Conservation (phyloP, 2,113 vertebrate genomes). For the Bufo gargarizans region DNA sequence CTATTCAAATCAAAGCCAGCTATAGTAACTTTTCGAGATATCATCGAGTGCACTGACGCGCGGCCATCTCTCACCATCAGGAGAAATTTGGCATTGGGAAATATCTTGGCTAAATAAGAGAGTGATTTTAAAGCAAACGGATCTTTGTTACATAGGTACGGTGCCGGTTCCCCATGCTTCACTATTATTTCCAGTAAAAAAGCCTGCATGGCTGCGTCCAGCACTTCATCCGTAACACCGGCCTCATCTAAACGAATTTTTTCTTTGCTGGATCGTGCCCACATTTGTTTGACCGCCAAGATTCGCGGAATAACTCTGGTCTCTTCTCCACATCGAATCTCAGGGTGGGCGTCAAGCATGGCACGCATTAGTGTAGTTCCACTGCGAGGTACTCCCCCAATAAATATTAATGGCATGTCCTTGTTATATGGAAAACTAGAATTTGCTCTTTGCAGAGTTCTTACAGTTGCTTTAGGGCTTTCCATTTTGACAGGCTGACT, state of each 20-base stretch:
- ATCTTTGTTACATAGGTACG: constrained; percentile 95
- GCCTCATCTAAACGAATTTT: constrained; percentile 96
- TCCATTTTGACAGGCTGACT: constrained; percentile 70
- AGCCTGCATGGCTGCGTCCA: constrained; percentile 96
- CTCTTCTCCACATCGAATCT: constrained; percentile 93
- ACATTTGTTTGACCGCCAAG: constrained; percentile 97
- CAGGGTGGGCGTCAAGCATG: constrained; percentile 94
- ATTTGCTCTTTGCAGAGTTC: constrained; percentile 69
- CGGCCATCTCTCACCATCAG: constrained; percentile 94
- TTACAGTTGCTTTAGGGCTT: constrained; percentile 67
- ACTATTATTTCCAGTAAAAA: constrained; percentile 96
- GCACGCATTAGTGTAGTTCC: constrained; percentile 96
- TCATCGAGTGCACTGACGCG: constrained; percentile 96
- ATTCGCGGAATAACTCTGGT: constrained; percentile 94
- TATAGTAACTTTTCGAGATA: constrained; percentile 95
- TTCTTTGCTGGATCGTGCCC: constrained; percentile 93
- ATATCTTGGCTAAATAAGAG: constrained; percentile 91
- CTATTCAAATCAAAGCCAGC: constrained; percentile 95
- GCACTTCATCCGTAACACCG: constrained; percentile 92
- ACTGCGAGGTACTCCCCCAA: constrained; percentile 92
- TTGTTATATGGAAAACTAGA: constrained; percentile 85
- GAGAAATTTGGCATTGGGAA: constrained; percentile 93
- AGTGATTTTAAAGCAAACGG: constrained; percentile 95
- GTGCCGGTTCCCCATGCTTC: constrained; percentile 93
- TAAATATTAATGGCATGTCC: constrained; percentile 96